These are phyloP conservation scores for Leucophora obtusa DNA, from an alignment of 2,888 invertebrate species.

Conservation along the genomic window DNA sequence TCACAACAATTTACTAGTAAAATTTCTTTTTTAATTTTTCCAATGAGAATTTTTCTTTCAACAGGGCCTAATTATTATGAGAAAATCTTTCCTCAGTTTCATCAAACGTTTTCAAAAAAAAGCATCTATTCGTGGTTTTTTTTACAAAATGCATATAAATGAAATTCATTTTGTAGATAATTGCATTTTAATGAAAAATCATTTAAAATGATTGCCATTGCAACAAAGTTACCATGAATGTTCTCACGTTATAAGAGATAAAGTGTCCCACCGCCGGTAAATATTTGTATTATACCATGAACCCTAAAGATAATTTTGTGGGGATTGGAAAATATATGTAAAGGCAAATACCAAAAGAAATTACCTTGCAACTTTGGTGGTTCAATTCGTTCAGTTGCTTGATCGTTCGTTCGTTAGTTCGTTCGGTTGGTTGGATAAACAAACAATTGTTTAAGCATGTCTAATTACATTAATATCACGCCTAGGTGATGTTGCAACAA, in stretches of 20 bases:
- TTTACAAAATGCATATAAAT: too few relatives aligned
- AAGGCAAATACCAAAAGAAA: slow-evolving; percentile 20
- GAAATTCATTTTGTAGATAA: neutral
- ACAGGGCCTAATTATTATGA: too few relatives aligned
- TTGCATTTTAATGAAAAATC: neutral
- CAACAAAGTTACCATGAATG: neutral
- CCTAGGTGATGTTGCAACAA: slow-evolving; percentile 55
- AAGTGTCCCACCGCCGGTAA: slow-evolving; percentile 22
- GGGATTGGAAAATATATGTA: neutral
- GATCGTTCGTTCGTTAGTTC: neutral
- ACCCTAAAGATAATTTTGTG: slow-evolving; percentile 9
- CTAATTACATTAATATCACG: slow-evolving; percentile 64
- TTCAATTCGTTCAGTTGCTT: slow-evolving; percentile 2
- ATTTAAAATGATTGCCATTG: slow-evolving; percentile 2
- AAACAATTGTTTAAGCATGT: slow-evolving; percentile 56
- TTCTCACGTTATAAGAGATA: neutral
- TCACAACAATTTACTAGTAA: too few relatives aligned
- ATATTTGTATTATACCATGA: slow-evolving; percentile 31
- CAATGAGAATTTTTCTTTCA: too few relatives aligned
- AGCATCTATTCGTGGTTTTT: too few relatives aligned
- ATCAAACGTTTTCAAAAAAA: too few relatives aligned
- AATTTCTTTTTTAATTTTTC: too few relatives aligned
- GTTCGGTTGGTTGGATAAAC: slow-evolving; percentile 3
- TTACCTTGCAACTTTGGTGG: slow-evolving; percentile 48
- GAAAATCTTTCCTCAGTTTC: too few relatives aligned